Conservation (phyloP, 2,113 vertebrate genomes). For the Mormyrus iriodes region DNA sequence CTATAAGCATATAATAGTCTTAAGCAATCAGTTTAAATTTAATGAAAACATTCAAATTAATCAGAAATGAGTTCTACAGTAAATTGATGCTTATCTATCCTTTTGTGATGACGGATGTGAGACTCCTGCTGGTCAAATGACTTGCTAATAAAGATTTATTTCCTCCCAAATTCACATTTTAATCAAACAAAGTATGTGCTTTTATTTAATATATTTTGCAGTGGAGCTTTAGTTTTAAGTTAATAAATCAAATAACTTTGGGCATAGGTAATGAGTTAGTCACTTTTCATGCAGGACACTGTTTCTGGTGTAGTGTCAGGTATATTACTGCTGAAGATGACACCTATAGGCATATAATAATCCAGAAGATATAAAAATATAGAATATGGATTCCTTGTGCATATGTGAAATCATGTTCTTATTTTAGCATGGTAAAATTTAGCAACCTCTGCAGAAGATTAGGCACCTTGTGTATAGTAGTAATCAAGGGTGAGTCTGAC, state of each 20-base stretch:
- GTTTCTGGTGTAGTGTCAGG: background rate
- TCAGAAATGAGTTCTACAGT: background rate
- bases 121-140: background rate
- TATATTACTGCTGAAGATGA: background rate
- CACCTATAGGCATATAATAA: background rate
- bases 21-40: background rate
- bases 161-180: conserved; percentile 1
- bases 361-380: background rate
- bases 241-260: background rate
- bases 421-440: background rate
- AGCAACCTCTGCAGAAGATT: background rate
- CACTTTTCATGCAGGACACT: background rate
- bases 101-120: background rate
- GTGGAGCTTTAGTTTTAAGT: background rate
- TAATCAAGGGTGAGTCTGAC: background rate
- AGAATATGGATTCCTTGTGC: background rate
- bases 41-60: background rate
- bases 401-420: background rate
- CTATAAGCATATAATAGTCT: background rate
- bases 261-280: background rate
- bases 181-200: background rate
- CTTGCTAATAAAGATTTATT: background rate
- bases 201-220: background rate
- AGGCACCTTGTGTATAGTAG: background rate
- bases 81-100: background rate